Percentiles rank a stretch among this genome's conserved stretches.
Evolutionary conservation across 2,113 vertebrate genomes (phyloP).

Genomic region (Sialia sialis): DNA sequence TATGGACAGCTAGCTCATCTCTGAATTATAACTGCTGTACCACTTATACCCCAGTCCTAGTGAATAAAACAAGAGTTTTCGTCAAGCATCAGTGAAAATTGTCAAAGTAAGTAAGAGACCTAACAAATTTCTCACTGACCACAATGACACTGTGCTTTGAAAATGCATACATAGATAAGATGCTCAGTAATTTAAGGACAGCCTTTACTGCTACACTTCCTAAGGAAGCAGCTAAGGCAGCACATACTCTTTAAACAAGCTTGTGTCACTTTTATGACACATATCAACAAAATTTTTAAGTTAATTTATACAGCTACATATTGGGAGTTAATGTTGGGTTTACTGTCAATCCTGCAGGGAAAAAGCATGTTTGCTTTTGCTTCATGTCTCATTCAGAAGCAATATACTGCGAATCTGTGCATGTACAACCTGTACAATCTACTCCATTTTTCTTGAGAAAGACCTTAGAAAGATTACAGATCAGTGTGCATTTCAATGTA

Average conservation of each 20-base stretch:
- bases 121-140: neutral
- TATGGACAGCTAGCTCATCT: neutral
- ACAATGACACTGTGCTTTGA: neutral
- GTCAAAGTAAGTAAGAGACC: neutral
- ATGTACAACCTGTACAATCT: neutral
- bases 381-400: neutral
- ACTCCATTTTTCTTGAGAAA: neutral
- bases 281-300: neutral
- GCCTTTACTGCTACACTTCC: neutral
- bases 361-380: neutral
- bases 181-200: neutral
- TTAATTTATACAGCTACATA: neutral
- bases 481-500: neutral
- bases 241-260: neutral
- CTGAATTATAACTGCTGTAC: neutral
- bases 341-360: neutral
- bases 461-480: neutral
- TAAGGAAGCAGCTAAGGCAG: neutral
- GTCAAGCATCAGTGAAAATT: neutral
- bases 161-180: neutral
- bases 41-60: neutral
- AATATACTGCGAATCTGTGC: neutral
- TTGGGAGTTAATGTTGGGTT: neutral
- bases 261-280: neutral
- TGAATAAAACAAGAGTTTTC: neutral